Conservation (phyloP, 2,113 vertebrate species). For the Sceloporus tristichus region DNA sequence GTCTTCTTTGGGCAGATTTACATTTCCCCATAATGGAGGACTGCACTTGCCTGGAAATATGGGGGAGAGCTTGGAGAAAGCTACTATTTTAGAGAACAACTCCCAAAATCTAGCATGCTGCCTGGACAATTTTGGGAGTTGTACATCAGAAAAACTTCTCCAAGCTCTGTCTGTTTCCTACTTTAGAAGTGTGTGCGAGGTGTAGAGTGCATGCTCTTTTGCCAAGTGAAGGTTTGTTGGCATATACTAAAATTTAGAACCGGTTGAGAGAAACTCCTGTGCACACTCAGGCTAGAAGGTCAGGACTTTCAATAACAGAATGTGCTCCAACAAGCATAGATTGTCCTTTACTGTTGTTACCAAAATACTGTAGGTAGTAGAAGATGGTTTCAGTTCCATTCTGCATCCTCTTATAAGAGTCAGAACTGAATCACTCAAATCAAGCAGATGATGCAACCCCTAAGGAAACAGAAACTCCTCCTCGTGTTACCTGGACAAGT, state of each 20-base stretch:
- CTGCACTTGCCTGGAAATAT: not conserved
- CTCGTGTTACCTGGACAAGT: not conserved
- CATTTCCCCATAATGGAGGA: not conserved
- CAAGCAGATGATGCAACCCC: not conserved
- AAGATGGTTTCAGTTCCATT: fast-evolving
- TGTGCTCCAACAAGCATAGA: not conserved
- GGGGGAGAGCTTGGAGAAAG: not conserved
- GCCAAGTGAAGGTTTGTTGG: not conserved
- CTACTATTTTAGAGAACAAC: not conserved
- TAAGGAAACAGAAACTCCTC: not conserved
- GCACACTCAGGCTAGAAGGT: too few relatives aligned
- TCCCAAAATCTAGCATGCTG: too few relatives aligned
- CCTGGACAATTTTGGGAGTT: too few relatives aligned
- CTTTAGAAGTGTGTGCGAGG: not conserved
- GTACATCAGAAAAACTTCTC: not conserved
- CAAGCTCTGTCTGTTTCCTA: not conserved
- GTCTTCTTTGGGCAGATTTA: not conserved
- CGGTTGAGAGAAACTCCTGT: not conserved
- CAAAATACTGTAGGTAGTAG: not conserved
- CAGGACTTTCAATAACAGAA: too few relatives aligned
- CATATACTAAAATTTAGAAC: not conserved
- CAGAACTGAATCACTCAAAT: not conserved
- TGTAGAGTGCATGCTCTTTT: not conserved
- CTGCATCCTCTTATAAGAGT: not conserved
- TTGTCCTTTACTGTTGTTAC: not conserved